A percentile compares a stretch with the other conserved stretches of the same genome.
phyloP scores from a whole-genome alignment of 2,888 invertebrate species.

The Caenorhabditis panamensis region DNA sequence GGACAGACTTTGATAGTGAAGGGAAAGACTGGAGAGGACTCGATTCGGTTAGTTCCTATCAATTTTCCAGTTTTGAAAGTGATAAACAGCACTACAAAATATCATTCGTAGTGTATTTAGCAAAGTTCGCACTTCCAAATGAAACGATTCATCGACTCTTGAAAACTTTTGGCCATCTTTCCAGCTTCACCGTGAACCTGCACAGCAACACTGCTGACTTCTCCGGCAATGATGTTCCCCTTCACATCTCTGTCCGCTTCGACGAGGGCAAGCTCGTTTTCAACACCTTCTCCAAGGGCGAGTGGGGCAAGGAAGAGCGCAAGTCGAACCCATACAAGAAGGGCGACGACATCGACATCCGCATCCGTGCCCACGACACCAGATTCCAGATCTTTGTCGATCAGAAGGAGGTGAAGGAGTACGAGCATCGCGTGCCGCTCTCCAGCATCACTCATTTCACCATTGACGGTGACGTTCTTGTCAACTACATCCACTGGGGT shows the following conservation, averaged over 20 bases:
- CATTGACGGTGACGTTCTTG: slow-evolving; percentile 79
- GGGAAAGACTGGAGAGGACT: slow-evolving; percentile 78
- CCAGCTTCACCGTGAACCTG: slow-evolving; percentile 79
- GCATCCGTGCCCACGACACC: slow-evolving; percentile 77
- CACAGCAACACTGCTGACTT: slow-evolving; percentile 79
- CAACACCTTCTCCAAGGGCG: slow-evolving; percentile 80
- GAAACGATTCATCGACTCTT: not conserved
- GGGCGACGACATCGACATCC: slow-evolving; percentile 80
- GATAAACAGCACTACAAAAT: too few species aligned
- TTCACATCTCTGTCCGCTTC: slow-evolving; percentile 77
- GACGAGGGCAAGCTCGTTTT: slow-evolving; percentile 79
- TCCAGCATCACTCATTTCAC: slow-evolving; percentile 80
- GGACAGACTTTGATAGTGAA: slow-evolving; percentile 80
- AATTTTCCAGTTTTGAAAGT: too few species aligned
- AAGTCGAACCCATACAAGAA: slow-evolving; percentile 80
- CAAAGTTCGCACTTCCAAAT: too few species aligned
- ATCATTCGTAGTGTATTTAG: too few species aligned
- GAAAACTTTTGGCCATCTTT: slow-evolving; percentile 14
- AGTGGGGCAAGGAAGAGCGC: slow-evolving; percentile 81
- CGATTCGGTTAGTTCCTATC: slow-evolving; percentile 66
- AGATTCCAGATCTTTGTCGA: slow-evolving; percentile 79
- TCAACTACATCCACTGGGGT: slow-evolving; percentile 80
- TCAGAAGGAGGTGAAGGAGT: slow-evolving; percentile 80
- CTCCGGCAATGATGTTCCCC: slow-evolving; percentile 80
- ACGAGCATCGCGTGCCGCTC: slow-evolving; percentile 80